phyloP scores from a whole-genome alignment of 2,113 vertebrate species.

The Gulo gulo region DNA sequence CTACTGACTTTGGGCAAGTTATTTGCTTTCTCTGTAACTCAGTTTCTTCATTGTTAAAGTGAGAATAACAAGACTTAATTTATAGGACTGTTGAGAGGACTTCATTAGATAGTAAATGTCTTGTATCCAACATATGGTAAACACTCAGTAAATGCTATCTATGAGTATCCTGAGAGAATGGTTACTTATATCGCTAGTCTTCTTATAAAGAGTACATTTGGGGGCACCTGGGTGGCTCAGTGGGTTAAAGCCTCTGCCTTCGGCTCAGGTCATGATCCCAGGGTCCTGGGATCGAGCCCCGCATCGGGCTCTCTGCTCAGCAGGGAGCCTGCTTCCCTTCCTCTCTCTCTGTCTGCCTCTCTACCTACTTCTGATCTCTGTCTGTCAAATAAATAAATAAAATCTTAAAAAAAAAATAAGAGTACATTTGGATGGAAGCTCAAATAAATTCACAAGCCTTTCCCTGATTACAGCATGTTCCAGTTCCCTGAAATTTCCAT shows the following conservation, averaged over 20 bases:
- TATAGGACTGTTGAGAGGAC: background rate
- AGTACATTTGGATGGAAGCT: background rate
- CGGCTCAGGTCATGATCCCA: no score
- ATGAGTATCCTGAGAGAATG: background rate
- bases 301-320: no score
- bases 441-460: background rate
- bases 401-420: background rate
- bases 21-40: background rate
- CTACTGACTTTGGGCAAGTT: background rate
- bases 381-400: no score
- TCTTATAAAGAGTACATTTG: background rate
- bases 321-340: no score
- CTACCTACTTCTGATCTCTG: no score
- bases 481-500: background rate
- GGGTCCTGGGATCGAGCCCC: no score
- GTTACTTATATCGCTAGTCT: background rate
- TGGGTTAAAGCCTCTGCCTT: no score
- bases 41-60: conserved; percentile 26
- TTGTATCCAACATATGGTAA: background rate
- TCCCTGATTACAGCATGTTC: background rate
- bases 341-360: no score
- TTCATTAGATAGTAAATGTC: background rate
- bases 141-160: background rate
- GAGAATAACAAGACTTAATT: background rate
- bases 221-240: no score